Percentiles rank a stretch among this genome's conserved stretches.
Conservation (phyloP, 1,140 invertebrate species). For the Campoletis sonorensis region DNA sequence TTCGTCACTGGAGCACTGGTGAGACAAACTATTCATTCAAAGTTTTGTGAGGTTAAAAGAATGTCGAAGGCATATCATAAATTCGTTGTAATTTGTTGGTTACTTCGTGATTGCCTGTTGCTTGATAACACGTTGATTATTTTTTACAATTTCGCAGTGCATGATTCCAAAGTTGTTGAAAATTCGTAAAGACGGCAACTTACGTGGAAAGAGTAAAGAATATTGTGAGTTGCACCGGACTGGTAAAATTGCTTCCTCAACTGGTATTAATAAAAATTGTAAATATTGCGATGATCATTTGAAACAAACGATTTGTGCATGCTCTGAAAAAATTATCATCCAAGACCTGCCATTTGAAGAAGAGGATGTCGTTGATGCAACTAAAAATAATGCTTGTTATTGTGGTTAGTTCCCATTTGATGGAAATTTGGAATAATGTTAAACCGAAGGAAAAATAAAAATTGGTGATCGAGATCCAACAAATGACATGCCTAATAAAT, state of each 20-base stretch:
- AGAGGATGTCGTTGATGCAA: background rate
- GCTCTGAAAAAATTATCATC: constrained; percentile 1
- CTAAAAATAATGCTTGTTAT: too few relatives aligned
- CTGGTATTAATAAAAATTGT: background rate
- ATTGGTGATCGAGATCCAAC: too few relatives aligned
- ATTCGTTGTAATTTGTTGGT: background rate
- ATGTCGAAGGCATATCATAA: background rate
- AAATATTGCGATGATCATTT: background rate
- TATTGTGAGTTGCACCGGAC: background rate
- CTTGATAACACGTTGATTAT: background rate
- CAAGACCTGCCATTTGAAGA: background rate
- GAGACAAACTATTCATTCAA: background rate
- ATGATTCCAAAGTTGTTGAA: constrained; percentile 22
- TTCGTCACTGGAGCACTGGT: constrained; percentile 46
- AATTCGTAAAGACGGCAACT: constrained; percentile 21
- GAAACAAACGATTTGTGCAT: background rate
- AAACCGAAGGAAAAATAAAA: too few relatives aligned
- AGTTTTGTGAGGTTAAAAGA: background rate
- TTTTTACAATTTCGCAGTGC: constrained; percentile 24
- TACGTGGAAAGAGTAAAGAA: background rate
- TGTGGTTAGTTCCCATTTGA: too few relatives aligned
- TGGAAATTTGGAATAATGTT: too few relatives aligned
- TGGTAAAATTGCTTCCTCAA: background rate
- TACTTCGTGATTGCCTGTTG: background rate
- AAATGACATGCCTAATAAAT: background rate